Evolutionary conservation across 2,113 vertebrate species (phyloP).

Genomic region (Amphilophus citrinellus): DNA sequence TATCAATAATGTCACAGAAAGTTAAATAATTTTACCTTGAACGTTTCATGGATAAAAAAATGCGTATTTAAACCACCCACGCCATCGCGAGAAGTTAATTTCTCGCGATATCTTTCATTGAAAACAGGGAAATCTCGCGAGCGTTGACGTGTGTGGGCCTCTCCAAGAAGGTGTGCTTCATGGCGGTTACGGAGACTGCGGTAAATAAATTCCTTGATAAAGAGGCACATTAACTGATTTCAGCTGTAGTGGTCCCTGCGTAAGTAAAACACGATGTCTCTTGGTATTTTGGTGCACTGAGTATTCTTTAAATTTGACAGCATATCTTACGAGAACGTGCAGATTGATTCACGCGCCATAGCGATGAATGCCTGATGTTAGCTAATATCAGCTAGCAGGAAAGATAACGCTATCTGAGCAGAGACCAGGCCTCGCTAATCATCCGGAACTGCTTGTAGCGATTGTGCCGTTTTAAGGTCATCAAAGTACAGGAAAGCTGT

Average conservation of each 20-base stretch:
- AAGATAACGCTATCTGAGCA: constrained; percentile 8
- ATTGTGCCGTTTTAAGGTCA: neutral
- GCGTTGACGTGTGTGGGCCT: constrained; percentile 57
- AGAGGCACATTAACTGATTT: neutral
- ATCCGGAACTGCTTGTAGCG: neutral
- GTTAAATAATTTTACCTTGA: neutral
- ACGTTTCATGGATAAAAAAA: neutral
- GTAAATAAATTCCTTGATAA: constrained; percentile 75
- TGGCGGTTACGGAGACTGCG: constrained; percentile 83
- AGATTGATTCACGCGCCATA: constrained; percentile 40
- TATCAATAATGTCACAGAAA: neutral
- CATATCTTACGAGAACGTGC: neutral
- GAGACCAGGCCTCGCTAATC: constrained; percentile 22
- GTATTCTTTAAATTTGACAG: neutral
- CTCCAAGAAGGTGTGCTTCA: constrained; percentile 78
- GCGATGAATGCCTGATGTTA: constrained; percentile 26
- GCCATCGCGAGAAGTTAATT: neutral
- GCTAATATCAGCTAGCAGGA: constrained; percentile 48
- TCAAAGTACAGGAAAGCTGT: neutral
- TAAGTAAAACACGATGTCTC: neutral
- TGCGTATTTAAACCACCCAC: neutral
- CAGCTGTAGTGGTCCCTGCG: neutral
- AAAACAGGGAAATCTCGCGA: constrained; percentile 62
- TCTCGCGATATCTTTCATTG: constrained; percentile 37
- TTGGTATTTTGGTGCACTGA: fast-evolving